These are phyloP conservation scores for Chloroceryle amazona DNA, from an alignment of 2,797 vertebrate species.

Conservation along the genomic window DNA sequence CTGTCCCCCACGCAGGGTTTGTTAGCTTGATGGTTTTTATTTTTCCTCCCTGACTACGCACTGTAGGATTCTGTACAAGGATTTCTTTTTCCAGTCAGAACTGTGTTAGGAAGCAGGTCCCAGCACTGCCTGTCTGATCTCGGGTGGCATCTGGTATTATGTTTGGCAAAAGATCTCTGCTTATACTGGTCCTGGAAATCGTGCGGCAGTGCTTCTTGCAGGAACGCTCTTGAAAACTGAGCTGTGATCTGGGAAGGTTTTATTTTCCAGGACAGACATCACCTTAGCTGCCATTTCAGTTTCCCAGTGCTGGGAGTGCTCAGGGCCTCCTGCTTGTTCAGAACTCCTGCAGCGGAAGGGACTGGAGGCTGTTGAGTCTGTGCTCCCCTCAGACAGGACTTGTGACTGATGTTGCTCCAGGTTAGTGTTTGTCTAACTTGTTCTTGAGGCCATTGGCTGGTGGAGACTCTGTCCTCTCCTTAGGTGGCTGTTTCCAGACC, in stretches of 20 bases:
- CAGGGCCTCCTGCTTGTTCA: neutral
- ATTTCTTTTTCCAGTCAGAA: neutral
- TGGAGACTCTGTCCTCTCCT: neutral
- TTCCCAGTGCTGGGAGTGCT: neutral
- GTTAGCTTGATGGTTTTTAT: neutral
- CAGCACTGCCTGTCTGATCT: neutral
- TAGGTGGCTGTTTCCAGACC: neutral
- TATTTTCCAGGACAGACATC: neutral
- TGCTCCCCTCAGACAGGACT: neutral
- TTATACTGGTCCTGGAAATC: neutral
- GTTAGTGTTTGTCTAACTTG: neutral
- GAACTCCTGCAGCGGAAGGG: neutral
- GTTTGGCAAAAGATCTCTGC: neutral
- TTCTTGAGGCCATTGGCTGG: neutral
- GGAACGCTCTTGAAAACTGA: neutral
- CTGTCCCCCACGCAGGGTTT: neutral
- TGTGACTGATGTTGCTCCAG: constrained; percentile 3
- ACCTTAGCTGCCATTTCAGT: neutral
- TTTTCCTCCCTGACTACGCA: neutral
- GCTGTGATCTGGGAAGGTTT: neutral
- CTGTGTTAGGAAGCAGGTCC: neutral
- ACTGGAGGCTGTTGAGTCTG: neutral
- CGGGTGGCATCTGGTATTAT: neutral
- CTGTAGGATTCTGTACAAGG: neutral
- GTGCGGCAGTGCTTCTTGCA: neutral